Conservation (phyloP, 2,797 vertebrate genomes). For the Danionella dracula region DNA sequence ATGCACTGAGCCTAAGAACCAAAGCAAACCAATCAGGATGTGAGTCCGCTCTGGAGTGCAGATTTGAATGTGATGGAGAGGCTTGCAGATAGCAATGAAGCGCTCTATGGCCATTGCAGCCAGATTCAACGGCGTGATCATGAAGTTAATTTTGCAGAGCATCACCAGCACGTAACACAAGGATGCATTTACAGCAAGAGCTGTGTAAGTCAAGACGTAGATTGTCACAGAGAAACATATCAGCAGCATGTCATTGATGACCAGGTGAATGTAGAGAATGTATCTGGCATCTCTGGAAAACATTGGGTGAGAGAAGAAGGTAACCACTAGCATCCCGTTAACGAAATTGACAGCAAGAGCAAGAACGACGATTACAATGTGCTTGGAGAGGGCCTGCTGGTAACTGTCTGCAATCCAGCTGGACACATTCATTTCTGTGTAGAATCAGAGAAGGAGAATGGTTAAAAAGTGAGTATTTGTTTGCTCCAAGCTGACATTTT, state of each 20-base stretch:
- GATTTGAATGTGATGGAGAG: constrained; percentile 48
- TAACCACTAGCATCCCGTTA: constrained; percentile 59
- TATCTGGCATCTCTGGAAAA: constrained; percentile 56
- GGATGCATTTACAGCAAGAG: constrained; percentile 42
- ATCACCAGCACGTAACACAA: constrained; percentile 48
- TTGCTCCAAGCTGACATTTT: too few species aligned
- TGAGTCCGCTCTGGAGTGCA: constrained; percentile 51
- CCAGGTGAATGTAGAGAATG: constrained; percentile 63
- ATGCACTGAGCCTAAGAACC: constrained; percentile 44
- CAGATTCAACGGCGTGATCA: constrained; percentile 67
- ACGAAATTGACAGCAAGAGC: constrained; percentile 62
- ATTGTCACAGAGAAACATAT: constrained; percentile 44
- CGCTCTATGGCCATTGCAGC: constrained; percentile 66
- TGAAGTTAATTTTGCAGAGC: constrained; percentile 47
- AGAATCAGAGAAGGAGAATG: too few species aligned
- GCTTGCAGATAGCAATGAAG: constrained; percentile 63
- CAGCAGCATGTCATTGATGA: constrained; percentile 61
- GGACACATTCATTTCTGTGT: constrained; percentile 6
- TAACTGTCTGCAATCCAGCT: constrained; percentile 35
- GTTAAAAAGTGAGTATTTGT: too few species aligned
- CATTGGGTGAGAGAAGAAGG: constrained; percentile 45
- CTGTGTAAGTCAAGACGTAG: constrained; percentile 45
- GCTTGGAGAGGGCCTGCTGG: constrained; percentile 58
- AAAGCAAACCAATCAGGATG: constrained; percentile 51
- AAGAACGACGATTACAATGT: constrained; percentile 59